Base-by-base conservation (phyloP, 2,888 invertebrate genomes). In the Monopis laevigella region DNA sequence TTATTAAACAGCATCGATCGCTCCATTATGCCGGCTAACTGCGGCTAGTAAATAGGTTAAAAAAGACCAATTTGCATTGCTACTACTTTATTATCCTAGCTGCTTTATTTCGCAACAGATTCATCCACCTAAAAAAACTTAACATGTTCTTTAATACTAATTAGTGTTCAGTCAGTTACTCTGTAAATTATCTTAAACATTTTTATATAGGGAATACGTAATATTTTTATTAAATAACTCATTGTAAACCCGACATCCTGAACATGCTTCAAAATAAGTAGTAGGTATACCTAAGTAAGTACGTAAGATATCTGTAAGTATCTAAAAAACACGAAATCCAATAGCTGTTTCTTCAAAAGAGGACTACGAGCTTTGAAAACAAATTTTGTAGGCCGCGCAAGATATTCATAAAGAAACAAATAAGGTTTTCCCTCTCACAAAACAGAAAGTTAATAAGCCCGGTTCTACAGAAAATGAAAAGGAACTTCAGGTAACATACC, bases 381-480 rank as follows among this genome's bases (percentile, higher is more conserved):
- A 29, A 29, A 29, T 29, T 29, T 29, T 29, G 5, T 14, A 29
- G 14, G 13, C 29, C 29, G 12, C 12, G 3, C 29, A 11, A 29
- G 12, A 29, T 13, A 29, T 29, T 29, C 29, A 29, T 29, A 29
- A 29, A 29, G 16, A 30, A 32, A 32, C 14, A 34, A 40, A 41
- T 41, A 34, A 24, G 41, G 34, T 41, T 41, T 21, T 21, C 6
- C 41, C 34, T 41, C 21, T 41, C 32, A 41, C 26, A 30, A 41
- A 41, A 34, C 41, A 41, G 40, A 40, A 40, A 41, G 41, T 32
- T 41, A 41, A 41, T 41, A 41, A 32, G 24, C 21, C 24, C 14
- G 21, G 14, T 41, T 32, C 13, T 26, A 24, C 14, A 21, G 39
- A 24, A 24, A 11, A 39, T 24, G 39, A 39, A 39, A 39, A 39